Evolutionary conservation across 2,113 vertebrate species (phyloP), one percentile per base, ranked within the genome.

Genomic region (Platysternon megacephalum): DNA sequence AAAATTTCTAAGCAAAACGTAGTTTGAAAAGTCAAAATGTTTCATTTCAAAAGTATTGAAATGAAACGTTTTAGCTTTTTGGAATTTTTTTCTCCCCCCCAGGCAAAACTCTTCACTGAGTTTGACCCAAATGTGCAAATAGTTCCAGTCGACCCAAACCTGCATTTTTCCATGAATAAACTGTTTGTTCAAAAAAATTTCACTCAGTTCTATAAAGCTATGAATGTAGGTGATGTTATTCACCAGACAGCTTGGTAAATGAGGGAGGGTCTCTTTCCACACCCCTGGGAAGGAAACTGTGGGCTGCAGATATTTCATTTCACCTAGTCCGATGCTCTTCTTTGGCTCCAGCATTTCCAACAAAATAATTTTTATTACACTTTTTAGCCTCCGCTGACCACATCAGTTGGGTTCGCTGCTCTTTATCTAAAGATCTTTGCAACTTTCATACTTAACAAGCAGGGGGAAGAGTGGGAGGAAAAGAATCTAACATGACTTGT

Each of bases 341-440:
- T 68, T 39, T 90, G 88, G 82, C 84, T 94, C 44, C 76, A 92
- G 51, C 24, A 53, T 56, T 93, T 91, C 72, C 61, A 68, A 61
- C 74, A 93, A 87, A 96, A 91, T 52, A 79, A 84, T 44, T 61
- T 48, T 93, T 65, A 89, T 84, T 19, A 44, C 65, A 92, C 85
- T 61, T 87, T 92, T 92, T 46, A 87, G 61, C 35, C 86, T 55
- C 51, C 85, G 10, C 48, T 85, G 78, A 55, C n/a, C 52, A 86
- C 42, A 90, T 12, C 26, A 89, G 51, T 55, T 85, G 79, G 55
- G 79, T 19, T 90, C 86, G 90, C 86, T 81, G 74, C 82, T 90
- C 76, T 74, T 91, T 92, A 86, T 84, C 55, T 51, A 88, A 94
- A 94, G 76, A 74, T 8, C 48, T 94, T 88, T 86, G 42, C 61